Conservation (phyloP, 2,113 vertebrate species). For the Cynoglossus semilaevis region DNA sequence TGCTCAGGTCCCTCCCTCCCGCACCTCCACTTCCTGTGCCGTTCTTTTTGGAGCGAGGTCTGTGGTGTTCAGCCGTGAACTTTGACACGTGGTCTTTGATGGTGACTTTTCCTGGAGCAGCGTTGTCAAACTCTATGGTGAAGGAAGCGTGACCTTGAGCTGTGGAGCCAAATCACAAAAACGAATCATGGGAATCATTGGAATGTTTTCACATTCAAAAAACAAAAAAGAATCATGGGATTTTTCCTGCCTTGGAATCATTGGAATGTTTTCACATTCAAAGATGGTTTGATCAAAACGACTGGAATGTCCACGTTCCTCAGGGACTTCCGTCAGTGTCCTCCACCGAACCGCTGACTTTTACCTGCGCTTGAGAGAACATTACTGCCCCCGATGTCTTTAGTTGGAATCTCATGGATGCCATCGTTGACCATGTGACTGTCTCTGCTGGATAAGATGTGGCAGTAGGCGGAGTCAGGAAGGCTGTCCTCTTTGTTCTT, state of each 20-base stretch:
- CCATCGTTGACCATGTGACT: slow-evolving; percentile 82
- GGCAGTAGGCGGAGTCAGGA: slow-evolving; percentile 82
- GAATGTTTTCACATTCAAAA: no score
- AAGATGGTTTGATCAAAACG: no score
- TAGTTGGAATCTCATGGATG: slow-evolving; percentile 93
- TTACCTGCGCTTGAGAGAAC: slow-evolving; percentile 67
- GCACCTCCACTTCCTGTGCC: slow-evolving; percentile 52
- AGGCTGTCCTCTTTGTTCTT: slow-evolving; percentile 83
- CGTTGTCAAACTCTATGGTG: slow-evolving; percentile 98
- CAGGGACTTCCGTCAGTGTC: no score
- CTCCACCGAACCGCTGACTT: slow-evolving; percentile 9
- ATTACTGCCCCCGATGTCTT: slow-evolving; percentile 83
- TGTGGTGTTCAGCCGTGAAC: slow-evolving; percentile 85
- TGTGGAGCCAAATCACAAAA: slow-evolving; percentile 53
- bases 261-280: no score
- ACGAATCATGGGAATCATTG: no score
- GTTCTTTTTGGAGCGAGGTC: slow-evolving; percentile 85
- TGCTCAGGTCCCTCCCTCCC: slow-evolving; percentile 85
- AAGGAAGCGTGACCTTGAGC: slow-evolving; percentile 95
- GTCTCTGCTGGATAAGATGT: slow-evolving; percentile 95
- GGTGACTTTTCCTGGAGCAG: slow-evolving; percentile 94
- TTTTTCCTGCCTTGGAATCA: no score
- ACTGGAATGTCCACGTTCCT: no score
- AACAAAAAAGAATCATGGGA: no score
- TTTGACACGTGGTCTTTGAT: slow-evolving; percentile 97